Evolutionary conservation across 2,888 invertebrate genomes (phyloP).

Genomic region (Steinernema carpocapsae): DNA sequence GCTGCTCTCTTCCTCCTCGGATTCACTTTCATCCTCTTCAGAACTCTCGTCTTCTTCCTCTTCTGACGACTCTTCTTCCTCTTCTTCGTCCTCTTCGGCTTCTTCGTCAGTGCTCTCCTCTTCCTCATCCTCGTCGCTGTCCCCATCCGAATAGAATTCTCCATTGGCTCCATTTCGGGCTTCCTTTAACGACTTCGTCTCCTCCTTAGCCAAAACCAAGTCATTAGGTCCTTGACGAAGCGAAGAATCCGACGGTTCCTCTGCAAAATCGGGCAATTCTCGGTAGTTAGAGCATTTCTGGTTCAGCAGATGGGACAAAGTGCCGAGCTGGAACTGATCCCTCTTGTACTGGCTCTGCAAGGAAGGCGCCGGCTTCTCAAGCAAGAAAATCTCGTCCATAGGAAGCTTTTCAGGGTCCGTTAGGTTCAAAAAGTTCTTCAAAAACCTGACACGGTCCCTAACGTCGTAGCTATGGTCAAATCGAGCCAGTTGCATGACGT

Average conservation of each 20-base stretch:
- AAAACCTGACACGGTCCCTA: slow-evolving; percentile 84
- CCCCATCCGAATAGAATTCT: slow-evolving; percentile 51
- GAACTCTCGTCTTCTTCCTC: slow-evolving; percentile 44
- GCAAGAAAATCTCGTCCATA: slow-evolving; percentile 80
- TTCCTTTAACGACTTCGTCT: neutral
- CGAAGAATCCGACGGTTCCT: slow-evolving; percentile 78
- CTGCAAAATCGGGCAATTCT: slow-evolving; percentile 84
- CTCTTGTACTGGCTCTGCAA: slow-evolving; percentile 79
- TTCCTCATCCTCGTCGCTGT: slow-evolving; percentile 51
- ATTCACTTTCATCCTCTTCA: slow-evolving; percentile 45
- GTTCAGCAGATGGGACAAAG: slow-evolving; percentile 91
- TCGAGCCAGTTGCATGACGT: slow-evolving; percentile 88
- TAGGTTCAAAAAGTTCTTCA: slow-evolving; percentile 80
- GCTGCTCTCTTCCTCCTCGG: slow-evolving; percentile 52
- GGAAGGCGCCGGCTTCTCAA: slow-evolving; percentile 90
- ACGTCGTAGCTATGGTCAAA: slow-evolving; percentile 98
- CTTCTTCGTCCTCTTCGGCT: slow-evolving; percentile 71
- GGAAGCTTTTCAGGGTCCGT: slow-evolving; percentile 68
- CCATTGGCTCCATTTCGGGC: slow-evolving; percentile 70
- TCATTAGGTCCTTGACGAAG: slow-evolving; percentile 11
- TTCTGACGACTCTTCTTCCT: slow-evolving; percentile 41
- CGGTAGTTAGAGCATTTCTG: slow-evolving; percentile 85
- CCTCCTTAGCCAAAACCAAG: neutral
- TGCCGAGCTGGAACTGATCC: slow-evolving; percentile 88
- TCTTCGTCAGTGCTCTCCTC: slow-evolving; percentile 47